Percentiles rank a stretch among this genome's conserved stretches.
phyloP scores from a whole-genome alignment of 92 coral and sea anemone species.

The Porites divaricata region DNA sequence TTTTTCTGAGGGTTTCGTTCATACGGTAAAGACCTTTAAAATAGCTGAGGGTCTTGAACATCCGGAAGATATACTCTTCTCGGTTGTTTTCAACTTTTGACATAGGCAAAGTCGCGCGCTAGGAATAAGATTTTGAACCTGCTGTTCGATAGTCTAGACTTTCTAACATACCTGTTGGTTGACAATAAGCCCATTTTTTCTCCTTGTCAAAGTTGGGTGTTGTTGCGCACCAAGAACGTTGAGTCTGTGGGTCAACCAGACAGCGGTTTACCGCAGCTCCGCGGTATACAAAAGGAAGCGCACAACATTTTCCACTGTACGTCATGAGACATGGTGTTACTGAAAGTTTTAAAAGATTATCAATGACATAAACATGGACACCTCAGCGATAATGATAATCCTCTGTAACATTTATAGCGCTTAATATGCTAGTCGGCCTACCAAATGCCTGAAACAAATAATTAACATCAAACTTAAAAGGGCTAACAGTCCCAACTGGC shows the following conservation, averaged over 20 bases:
- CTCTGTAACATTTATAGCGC: no score
- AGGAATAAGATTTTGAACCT: background rate
- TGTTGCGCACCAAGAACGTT: constrained; percentile 79
- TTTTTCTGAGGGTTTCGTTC: no score
- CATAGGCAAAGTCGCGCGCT: background rate
- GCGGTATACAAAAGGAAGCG: constrained; percentile 76
- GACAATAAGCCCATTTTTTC: constrained; percentile 85
- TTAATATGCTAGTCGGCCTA: no score
- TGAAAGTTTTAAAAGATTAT: constrained; percentile 15
- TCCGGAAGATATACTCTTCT: no score
- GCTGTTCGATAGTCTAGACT: background rate
- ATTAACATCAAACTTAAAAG: no score
- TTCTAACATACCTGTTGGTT: constrained; percentile 53
- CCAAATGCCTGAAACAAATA: no score
- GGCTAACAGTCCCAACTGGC: no score
- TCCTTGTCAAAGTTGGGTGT: constrained; percentile 81
- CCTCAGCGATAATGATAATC: no score
- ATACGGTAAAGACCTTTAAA: no score
- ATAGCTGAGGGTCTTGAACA: no score
- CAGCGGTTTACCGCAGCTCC: constrained; percentile 77
- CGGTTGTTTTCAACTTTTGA: no score
- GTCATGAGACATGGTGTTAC: constrained; percentile 69
- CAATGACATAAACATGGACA: background rate
- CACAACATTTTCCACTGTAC: constrained; percentile 80
- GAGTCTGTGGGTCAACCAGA: constrained; percentile 61